Evolutionary conservation across 2,888 invertebrate genomes (phyloP), one percentile per base, ranked within the genome.

Genomic region (Taenaris catops): DNA sequence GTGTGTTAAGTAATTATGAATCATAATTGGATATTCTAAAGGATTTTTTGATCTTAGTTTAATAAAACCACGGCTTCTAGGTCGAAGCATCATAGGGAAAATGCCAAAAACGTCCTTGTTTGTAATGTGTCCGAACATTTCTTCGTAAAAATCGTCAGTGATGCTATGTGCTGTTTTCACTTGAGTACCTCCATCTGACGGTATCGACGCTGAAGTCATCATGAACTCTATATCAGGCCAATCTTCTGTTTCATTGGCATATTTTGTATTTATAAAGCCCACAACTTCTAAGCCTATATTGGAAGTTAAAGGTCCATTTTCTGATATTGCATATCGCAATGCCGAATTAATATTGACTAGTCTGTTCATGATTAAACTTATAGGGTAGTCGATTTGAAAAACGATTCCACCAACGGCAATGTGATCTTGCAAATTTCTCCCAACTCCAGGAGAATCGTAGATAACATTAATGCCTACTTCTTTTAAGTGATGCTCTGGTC

Each of bases 191-290:
- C 94, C 95, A 57, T 96, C 96, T 0, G 95, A 94, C 27, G 91
- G 92, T 0, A 94, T 93, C 0, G 94, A 93, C 0, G 93, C 91
- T 11, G 95, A 93, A 0, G 95, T 93, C 74, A 96, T 81, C 94
- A 96, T 96, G 58, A 96, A 95, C 62, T 96, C 95, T 44, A 96
- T 95, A 59, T 96, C 96, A 0, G 96, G 96, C 94, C 95, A 96
- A 64, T 96, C 96, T 35, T 96, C 94, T 0, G 92, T 89, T 33
- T 91, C 88, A 61, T 96, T 96, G 0, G 95, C 95, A 62, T 95
- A 96, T 72, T 96, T 96, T 0, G 96, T 96, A 12, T 93, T 92
- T 32, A 96, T 93, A 63, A 97, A 97, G 0, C 93, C 96, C 0
- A 95, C 94, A 0, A 94, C 93, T 75, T 97, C 97, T 38, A 97